Evolutionary conservation across 53 echinoderm and acorn worm species (phyloP), one percentile per base, ranked within the genome.

Genomic region (Echinarachnius parma): DNA sequence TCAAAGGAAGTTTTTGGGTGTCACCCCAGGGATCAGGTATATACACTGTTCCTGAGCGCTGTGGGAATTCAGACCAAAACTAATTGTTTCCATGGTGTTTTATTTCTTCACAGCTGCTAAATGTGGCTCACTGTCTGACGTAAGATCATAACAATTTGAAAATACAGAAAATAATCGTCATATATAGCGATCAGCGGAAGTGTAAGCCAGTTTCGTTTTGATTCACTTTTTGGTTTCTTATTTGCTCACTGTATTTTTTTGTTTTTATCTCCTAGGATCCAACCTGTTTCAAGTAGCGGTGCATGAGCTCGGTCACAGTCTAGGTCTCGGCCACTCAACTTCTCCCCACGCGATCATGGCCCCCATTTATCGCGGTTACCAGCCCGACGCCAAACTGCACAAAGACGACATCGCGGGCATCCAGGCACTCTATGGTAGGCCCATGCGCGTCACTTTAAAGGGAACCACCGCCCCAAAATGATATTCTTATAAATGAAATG

Each of bases 291-390:
- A 70, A 26, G 70, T 70, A 2, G 78, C 78, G 18, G 78, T 64
- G 14, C 78, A 78, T 53, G 78, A 78, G 39, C 64, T 78, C 37
- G 78, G 78, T 26, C 78, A 78, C 64, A 78, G 78, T 64, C 54
- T 78, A 34, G 78, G 78, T 18, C 42, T 78, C 0, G 78, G 63
- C 30, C 78, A 78, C 46, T 78, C 78, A 33, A 53, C 52, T 19
- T 26, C 28, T 4, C 63, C 63, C 13, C 53, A 63, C 24, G 63
- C 78, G 1, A 53, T 78, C 35, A 78, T 78, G 78, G 78, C 78
- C 27, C 52, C 78, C 22, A 57, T 78, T 14, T 78, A 78, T 42
- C 25, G 78, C 2, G 78, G 78, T 16, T 78, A 78, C 31, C 44
- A 64, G 39, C 78, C 78, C 8, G 53, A 64, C 18, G 63, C 53